Evolutionary conservation across 1,140 invertebrate species (phyloP).

Genomic region (Drosophila kepulauana): DNA sequence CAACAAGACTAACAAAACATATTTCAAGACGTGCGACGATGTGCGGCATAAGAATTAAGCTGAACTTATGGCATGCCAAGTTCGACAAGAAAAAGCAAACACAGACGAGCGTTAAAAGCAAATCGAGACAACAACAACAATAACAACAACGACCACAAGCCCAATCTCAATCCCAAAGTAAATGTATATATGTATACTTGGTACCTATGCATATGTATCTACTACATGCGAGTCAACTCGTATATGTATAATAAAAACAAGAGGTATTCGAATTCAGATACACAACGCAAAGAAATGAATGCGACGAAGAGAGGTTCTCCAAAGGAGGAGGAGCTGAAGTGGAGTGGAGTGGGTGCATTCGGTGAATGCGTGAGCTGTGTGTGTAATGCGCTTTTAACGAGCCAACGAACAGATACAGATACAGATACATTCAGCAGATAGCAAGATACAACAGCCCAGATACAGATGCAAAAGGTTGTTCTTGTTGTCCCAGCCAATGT

Average conservation of each 20-base stretch:
- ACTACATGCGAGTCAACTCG: neutral
- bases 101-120: conserved; percentile 45
- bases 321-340: neutral
- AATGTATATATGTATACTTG: neutral
- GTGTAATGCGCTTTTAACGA: conserved; percentile 63
- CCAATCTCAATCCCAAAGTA: conserved; percentile 7
- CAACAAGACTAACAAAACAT: conserved; percentile 38
- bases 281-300: conserved; percentile 36
- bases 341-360: conserved; percentile 63
- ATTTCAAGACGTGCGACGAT: conserved; percentile 53
- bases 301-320: conserved; percentile 25
- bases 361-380: conserved; percentile 65
- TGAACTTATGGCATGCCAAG: conserved; percentile 57
- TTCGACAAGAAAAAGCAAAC: conserved; percentile 65
- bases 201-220: conserved; percentile 10
- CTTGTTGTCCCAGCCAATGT: conserved; percentile 30
- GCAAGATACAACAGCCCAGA: conserved; percentile 9
- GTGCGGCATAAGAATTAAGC: conserved; percentile 65
- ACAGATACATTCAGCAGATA: conserved; percentile 17
- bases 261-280: conserved; percentile 32
- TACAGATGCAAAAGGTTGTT: conserved; percentile 38
- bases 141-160: neutral
- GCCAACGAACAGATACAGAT: conserved; percentile 40
- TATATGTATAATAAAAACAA: conserved; percentile 7
- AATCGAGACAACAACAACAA: conserved; percentile 21